Percentiles rank a stretch among this genome's conserved stretches.
Evolutionary conservation across 2,797 vertebrate genomes (phyloP).

Genomic region (Enteromius paludinosus): DNA sequence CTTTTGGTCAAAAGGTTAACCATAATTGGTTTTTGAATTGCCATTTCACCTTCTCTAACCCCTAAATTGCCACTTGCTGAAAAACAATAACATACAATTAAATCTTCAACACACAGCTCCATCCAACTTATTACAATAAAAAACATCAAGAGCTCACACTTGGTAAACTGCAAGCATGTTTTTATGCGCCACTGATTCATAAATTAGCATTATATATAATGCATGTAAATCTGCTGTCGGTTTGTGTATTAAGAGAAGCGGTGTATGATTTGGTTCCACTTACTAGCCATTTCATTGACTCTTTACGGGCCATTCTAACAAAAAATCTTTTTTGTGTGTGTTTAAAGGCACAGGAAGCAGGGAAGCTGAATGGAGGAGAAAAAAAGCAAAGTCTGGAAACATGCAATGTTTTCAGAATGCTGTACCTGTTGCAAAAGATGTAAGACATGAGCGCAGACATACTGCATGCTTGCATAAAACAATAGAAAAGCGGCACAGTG

Average conservation of each 20-base stretch:
- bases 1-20: background rate
- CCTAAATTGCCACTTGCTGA: background rate
- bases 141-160: background rate
- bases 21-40: background rate
- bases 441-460: background rate
- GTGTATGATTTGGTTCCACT: background rate
- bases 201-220: background rate
- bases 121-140: background rate
- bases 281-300: background rate
- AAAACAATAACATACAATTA: background rate
- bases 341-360: background rate
- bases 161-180: background rate
- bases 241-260: background rate
- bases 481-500: background rate
- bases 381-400: background rate
- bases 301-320: background rate
- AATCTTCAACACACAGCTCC: background rate
- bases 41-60: background rate
- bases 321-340: background rate
- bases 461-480: conserved; percentile 2
- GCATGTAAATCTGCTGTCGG: background rate
- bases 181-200: background rate
- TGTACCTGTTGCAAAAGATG: background rate
- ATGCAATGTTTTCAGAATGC: background rate
- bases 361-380: background rate